Conservation (phyloP, 1,140 invertebrate genomes). For the Wiebesia pumilae region DNA sequence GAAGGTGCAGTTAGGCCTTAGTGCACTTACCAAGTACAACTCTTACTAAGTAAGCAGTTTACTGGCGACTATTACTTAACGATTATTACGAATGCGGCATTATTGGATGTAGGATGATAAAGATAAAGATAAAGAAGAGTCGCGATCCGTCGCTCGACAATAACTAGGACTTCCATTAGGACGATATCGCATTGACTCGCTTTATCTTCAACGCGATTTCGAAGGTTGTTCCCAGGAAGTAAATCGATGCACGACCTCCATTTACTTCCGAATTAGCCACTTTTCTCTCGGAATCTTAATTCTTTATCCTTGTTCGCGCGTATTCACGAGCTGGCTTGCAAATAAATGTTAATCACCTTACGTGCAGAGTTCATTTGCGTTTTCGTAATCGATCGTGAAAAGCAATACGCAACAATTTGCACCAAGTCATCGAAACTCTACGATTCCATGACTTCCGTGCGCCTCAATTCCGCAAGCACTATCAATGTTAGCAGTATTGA, state of each 20-base stretch:
- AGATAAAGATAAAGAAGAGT: background rate
- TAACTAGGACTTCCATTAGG: background rate
- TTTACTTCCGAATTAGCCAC: background rate
- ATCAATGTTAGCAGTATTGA: no score
- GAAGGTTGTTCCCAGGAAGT: background rate
- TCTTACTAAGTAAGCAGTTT: background rate
- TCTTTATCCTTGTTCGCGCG: no score
- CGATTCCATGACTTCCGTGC: no score
- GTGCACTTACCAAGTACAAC: background rate
- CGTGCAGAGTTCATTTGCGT: no score
- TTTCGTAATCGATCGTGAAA: no score
- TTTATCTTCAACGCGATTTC: background rate
- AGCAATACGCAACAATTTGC: no score
- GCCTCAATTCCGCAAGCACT: no score
- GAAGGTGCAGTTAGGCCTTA: background rate
- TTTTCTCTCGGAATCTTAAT: background rate
- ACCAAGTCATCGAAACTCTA: no score
- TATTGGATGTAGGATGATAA: background rate
- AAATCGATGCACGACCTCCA: background rate
- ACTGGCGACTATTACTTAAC: background rate
- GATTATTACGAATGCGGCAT: background rate
- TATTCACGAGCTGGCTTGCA: no score
- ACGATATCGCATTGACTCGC: background rate
- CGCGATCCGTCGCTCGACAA: background rate
- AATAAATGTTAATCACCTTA: no score